These are phyloP conservation scores for Dynastes hyllus DNA, from an alignment of 2,888 invertebrate species.

Conservation along the genomic window DNA sequence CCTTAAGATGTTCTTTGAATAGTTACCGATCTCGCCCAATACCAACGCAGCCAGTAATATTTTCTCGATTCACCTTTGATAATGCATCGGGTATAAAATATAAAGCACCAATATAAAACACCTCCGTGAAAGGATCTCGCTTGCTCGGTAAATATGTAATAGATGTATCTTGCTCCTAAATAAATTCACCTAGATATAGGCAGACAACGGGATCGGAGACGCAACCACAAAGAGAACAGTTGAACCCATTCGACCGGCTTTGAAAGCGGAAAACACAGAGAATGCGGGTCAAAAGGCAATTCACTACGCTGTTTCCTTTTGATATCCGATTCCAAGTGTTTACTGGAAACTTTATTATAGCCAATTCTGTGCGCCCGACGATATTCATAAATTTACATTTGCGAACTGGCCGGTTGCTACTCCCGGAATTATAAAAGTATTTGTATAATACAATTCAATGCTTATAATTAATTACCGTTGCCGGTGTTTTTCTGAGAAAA, in stretches of 20 bases:
- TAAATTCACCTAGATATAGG: slow-evolving; percentile 37
- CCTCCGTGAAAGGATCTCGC: slow-evolving; percentile 2
- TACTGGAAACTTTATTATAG: slow-evolving; percentile 42
- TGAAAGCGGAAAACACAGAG: slow-evolving; percentile 39
- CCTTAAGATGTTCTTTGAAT: background rate
- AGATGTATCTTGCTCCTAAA: slow-evolving; percentile 36
- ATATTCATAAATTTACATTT: slow-evolving; percentile 28
- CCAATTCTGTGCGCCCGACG: slow-evolving; percentile 5
- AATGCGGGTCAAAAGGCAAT: slow-evolving; percentile 47
- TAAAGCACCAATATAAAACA: slow-evolving; percentile 8
- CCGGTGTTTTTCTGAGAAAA: no score
- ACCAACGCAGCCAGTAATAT: background rate
- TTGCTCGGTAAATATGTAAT: slow-evolving; percentile 28
- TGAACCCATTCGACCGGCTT: slow-evolving; percentile 42
- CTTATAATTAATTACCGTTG: no score
- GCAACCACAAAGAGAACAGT: slow-evolving; percentile 40
- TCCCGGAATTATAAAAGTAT: background rate
- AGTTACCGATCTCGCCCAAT: background rate
- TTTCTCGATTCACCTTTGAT: background rate
- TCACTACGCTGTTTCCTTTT: slow-evolving; percentile 42
- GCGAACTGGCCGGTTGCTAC: background rate
- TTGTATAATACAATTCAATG: no score
- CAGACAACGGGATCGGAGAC: slow-evolving; percentile 33
- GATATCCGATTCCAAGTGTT: slow-evolving; percentile 35
- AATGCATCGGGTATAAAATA: slow-evolving; percentile 2